phyloP scores from a whole-genome alignment of 2,113 vertebrate genomes.

The Mobula hypostoma region DNA sequence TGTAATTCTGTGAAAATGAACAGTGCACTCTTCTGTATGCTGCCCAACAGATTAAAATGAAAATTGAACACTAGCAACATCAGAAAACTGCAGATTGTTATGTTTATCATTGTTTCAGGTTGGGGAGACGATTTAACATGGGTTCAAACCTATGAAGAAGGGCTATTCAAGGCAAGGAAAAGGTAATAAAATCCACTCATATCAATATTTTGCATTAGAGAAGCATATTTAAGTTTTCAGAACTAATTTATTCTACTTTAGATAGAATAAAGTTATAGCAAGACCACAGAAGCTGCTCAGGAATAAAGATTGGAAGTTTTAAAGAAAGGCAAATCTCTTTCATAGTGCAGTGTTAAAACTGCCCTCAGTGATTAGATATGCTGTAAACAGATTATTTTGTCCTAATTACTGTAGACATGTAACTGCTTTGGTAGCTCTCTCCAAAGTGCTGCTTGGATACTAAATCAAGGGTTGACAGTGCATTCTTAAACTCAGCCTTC shows the following conservation, averaged over 20 bases:
- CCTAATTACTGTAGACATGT: not conserved
- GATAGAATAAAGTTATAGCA: not conserved
- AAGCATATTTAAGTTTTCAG: not conserved
- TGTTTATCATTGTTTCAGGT: slow-evolving; percentile 55
- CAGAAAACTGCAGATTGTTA: not conserved
- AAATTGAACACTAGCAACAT: not conserved
- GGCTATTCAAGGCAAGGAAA: slow-evolving; percentile 69
- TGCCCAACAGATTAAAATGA: not conserved
- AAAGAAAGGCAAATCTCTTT: not conserved
- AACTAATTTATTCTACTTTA: not conserved
- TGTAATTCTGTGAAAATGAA: not conserved
- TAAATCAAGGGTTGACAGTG: not conserved
- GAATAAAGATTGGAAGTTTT: not conserved
- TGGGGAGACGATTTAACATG: slow-evolving; percentile 92
- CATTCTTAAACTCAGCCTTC: not conserved
- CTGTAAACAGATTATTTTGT: not conserved
- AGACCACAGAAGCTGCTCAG: not conserved
- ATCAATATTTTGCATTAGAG: not conserved
- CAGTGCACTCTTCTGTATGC: not conserved
- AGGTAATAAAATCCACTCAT: slow-evolving; percentile 51
- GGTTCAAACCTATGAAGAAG: slow-evolving; percentile 94
- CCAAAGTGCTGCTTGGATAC: not conserved
- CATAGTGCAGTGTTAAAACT: not conserved
- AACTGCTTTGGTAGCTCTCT: not conserved
- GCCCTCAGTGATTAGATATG: not conserved